These are phyloP conservation scores for Phyllotreta striolata DNA, from an alignment of 2,888 invertebrate species.

Conservation along the genomic window DNA sequence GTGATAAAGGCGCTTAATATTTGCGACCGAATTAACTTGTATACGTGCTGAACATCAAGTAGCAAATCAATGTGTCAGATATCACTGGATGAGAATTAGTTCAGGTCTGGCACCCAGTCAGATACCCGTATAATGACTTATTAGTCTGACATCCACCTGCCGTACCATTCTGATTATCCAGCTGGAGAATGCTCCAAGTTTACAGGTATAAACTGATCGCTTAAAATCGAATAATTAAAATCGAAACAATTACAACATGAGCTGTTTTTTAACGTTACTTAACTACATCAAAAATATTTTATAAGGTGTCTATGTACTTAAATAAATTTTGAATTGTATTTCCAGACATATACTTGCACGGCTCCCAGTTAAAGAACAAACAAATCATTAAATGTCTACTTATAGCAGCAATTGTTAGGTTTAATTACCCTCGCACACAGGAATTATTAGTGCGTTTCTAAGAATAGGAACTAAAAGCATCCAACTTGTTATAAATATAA, in stretches of 20 bases:
- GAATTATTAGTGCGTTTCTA: slow-evolving; percentile 25
- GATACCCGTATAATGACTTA: slow-evolving; percentile 43
- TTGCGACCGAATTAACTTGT: slow-evolving; percentile 29
- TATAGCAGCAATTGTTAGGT: slow-evolving; percentile 6
- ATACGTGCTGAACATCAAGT: slow-evolving; percentile 29
- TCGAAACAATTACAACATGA: too few species aligned
- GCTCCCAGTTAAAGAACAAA: not conserved
- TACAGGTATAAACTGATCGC: too few species aligned
- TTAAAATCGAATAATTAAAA: too few species aligned
- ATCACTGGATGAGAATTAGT: slow-evolving; percentile 36
- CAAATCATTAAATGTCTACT: slow-evolving; percentile 15
- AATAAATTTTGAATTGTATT: too few species aligned
- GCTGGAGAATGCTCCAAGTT: slow-evolving; percentile 3
- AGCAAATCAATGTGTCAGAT: slow-evolving; percentile 38
- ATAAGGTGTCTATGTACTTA: too few species aligned
- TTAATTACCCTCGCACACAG: slow-evolving; percentile 24
- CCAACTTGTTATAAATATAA: slow-evolving; percentile 15
- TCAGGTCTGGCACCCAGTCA: slow-evolving; percentile 37
- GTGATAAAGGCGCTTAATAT: slow-evolving; percentile 14
- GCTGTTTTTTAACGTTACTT: too few species aligned
- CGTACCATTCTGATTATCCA: slow-evolving; percentile 19
- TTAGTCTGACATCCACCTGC: slow-evolving; percentile 40
- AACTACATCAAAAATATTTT: too few species aligned
- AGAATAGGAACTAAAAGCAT: slow-evolving; percentile 27
- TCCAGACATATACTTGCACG: too few species aligned